phyloP scores from a whole-genome alignment of 2,797 vertebrate species.

The Lemur catta region DNA sequence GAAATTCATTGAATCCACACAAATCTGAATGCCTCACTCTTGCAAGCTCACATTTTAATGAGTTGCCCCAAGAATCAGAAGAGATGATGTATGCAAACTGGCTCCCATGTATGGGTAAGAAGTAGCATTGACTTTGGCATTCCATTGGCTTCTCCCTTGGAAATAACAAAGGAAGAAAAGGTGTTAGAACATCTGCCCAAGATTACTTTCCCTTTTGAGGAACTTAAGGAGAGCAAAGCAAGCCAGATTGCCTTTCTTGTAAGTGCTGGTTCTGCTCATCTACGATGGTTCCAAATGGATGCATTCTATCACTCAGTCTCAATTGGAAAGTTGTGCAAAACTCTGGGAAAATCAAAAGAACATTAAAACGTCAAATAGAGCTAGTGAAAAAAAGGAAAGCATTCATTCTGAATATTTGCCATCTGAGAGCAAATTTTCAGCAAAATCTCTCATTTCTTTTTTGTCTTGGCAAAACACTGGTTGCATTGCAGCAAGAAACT shows the following conservation, averaged over 20 bases:
- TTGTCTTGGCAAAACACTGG: neutral
- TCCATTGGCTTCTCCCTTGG: neutral
- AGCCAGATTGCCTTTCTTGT: neutral
- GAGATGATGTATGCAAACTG: neutral
- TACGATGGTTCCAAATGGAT: neutral
- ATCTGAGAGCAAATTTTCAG: neutral
- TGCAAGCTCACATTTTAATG: neutral
- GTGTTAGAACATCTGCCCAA: neutral
- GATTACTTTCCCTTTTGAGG: neutral
- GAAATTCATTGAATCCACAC: neutral
- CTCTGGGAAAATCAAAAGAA: neutral
- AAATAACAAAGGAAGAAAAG: neutral
- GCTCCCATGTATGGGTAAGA: accelerated
- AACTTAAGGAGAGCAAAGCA: neutral
- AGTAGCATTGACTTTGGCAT: neutral
- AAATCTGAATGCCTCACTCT: neutral
- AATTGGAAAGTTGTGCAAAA: neutral
- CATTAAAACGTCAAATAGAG: neutral
- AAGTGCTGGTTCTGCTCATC: neutral
- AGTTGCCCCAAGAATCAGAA: neutral
- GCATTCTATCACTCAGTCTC: neutral
- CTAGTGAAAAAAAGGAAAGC: neutral
- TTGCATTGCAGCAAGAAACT: neutral
- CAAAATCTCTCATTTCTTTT: neutral
- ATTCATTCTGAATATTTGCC: neutral